These are phyloP conservation scores for Ursus arctos DNA, from an alignment of 2,113 vertebrate genomes.

Conservation along the genomic window DNA sequence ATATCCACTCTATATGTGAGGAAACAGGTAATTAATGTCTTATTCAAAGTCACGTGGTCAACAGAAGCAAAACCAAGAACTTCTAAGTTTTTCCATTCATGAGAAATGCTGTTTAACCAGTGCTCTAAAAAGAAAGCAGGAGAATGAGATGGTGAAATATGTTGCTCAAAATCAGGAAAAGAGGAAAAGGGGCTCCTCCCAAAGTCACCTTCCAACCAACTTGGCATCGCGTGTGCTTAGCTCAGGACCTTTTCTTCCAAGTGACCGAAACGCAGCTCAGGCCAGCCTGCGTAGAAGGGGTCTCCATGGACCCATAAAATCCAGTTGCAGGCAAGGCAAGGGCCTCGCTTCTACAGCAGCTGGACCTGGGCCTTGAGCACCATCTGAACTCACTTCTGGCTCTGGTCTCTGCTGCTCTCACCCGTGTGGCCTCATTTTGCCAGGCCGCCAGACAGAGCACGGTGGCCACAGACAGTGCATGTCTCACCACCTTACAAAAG, in stretches of 20 bases:
- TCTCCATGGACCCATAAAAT: fast-evolving
- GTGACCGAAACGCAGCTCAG: neutral
- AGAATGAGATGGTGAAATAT: neutral
- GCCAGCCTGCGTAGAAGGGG: neutral
- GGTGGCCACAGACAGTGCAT: fast-evolving
- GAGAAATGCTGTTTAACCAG: neutral
- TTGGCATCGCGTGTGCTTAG: neutral
- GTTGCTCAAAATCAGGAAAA: neutral
- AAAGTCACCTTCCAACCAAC: neutral
- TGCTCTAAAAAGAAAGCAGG: neutral
- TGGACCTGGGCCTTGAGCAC: neutral
- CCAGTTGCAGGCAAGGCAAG: neutral
- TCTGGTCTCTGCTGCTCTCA: neutral
- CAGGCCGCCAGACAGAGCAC: neutral
- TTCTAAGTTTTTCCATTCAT: neutral
- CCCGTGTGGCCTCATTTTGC: neutral
- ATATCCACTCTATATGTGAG: neutral
- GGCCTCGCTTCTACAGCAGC: fast-evolving
- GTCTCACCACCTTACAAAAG: neutral
- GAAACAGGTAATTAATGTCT: neutral
- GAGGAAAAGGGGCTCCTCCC: neutral
- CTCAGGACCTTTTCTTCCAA: neutral
- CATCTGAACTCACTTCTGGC: neutral
- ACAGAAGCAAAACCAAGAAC: neutral
- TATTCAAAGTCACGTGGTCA: neutral